Conservation (phyloP, 2,797 vertebrate species). For the Melanotaenia maccullochi region DNA sequence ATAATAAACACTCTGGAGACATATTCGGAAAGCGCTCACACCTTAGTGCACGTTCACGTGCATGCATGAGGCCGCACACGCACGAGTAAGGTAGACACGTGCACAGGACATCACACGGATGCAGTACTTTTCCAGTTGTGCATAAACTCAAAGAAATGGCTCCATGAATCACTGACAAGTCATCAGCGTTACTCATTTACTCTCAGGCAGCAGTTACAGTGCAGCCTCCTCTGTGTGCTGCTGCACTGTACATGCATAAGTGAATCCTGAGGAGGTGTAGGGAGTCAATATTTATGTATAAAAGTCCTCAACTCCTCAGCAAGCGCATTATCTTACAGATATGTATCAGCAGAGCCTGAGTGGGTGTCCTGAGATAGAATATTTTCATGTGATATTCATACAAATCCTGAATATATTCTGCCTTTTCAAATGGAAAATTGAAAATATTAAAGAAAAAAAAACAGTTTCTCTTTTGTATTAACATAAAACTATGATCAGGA, state of each 20-base stretch:
- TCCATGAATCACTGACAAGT: slow-evolving; percentile 36
- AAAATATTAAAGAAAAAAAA: too few relatives aligned
- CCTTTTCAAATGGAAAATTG: slow-evolving; percentile 3
- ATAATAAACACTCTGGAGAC: slow-evolving; percentile 91
- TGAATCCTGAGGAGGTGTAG: slow-evolving; percentile 17
- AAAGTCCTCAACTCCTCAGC: not conserved
- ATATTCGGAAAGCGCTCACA: slow-evolving; percentile 64
- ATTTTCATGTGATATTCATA: not conserved
- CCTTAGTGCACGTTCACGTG: slow-evolving; percentile 31
- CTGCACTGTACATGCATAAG: slow-evolving; percentile 5
- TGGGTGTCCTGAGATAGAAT: not conserved
- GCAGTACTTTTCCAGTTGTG: slow-evolving; percentile 44
- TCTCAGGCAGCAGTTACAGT: slow-evolving; percentile 25
- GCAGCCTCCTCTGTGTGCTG: slow-evolving; percentile 16
- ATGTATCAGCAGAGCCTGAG: not conserved
- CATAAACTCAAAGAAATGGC: slow-evolving; percentile 51
- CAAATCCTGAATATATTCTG: not conserved
- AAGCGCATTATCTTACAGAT: slow-evolving; percentile 18
- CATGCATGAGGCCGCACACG: slow-evolving; percentile 22
- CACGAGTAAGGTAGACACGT: slow-evolving; percentile 16
- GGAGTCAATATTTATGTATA: slow-evolving; percentile 22
- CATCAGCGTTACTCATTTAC: slow-evolving; percentile 28
- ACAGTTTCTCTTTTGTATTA: too few relatives aligned
- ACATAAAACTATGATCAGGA: too few relatives aligned
- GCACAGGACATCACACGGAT: slow-evolving; percentile 23